A percentile compares a stretch with the other conserved stretches of the same genome.
phyloP scores from a whole-genome alignment of 2,888 invertebrate genomes.

The Mayetiola destructor region DNA sequence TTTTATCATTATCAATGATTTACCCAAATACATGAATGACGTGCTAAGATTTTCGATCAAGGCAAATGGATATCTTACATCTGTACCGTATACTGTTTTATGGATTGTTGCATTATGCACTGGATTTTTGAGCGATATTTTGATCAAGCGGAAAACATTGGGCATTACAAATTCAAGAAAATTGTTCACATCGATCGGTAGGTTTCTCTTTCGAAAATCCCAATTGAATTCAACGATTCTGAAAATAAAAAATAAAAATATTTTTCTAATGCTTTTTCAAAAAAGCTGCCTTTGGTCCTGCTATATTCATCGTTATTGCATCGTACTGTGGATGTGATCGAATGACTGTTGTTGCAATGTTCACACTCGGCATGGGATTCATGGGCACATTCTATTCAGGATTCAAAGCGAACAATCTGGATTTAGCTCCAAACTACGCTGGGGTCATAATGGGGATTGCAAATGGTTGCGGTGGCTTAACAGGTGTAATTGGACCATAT shows the following conservation, averaged over 20 bases:
- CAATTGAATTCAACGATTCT: not conserved
- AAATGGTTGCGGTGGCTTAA: conserved; percentile 29
- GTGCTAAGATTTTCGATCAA: conserved; percentile 48
- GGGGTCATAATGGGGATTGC: conserved; percentile 50
- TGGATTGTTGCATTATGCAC: conserved; percentile 50
- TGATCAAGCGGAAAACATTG: conserved; percentile 41
- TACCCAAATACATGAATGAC: conserved; percentile 55
- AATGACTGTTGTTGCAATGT: conserved; percentile 42
- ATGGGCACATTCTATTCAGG: conserved; percentile 59
- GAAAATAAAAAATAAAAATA: not conserved
- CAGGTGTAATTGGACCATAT: conserved; percentile 54
- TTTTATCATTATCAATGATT: conserved; percentile 49
- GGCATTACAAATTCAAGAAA: conserved; percentile 43
- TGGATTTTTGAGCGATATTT: conserved; percentile 46
- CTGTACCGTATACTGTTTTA: conserved; percentile 51
- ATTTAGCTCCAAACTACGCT: conserved; percentile 50
- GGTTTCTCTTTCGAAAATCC: not conserved
- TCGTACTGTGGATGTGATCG: conserved; percentile 56
- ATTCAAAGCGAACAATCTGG: conserved; percentile 53
- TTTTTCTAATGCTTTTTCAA: not conserved
- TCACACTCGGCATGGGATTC: conserved; percentile 49
- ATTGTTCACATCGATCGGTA: conserved; percentile 47
- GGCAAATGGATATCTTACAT: conserved; percentile 45
- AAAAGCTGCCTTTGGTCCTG: conserved; percentile 54
- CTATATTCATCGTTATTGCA: conserved; percentile 49